Conservation (phyloP, 2,888 invertebrate species). For the Sesia apiformis region DNA sequence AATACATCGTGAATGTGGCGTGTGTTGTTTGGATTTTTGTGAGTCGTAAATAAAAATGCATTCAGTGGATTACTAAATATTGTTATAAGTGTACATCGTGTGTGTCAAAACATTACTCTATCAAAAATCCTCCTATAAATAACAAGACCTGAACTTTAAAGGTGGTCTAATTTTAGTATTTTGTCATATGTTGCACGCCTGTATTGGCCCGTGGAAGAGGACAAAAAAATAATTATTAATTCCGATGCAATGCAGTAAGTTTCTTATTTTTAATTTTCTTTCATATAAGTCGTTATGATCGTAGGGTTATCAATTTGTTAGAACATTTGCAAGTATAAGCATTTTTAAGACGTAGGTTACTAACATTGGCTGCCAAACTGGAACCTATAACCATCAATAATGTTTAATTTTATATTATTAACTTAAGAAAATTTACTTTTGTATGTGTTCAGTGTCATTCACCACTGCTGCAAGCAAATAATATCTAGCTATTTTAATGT, state of each 20-base stretch:
- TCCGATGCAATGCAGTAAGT: constrained; percentile 69
- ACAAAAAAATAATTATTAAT: constrained; percentile 67
- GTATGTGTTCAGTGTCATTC: not conserved
- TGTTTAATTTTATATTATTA: not conserved
- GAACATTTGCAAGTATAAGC: not conserved
- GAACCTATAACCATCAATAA: not conserved
- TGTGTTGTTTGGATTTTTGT: constrained; percentile 71
- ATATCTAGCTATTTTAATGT: not conserved
- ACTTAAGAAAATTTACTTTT: not conserved
- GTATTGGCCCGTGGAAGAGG: constrained; percentile 65
- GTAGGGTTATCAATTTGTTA: not conserved
- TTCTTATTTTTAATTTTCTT: constrained; percentile 21
- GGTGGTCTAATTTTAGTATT: constrained; percentile 53
- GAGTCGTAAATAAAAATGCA: constrained; percentile 72
- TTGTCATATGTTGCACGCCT: constrained; percentile 72
- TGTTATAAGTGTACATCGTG: constrained; percentile 37
- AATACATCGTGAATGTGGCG: constrained; percentile 73
- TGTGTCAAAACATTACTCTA: constrained; percentile 36
- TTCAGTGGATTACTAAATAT: constrained; percentile 40
- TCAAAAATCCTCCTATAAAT: constrained; percentile 25
- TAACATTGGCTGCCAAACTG: not conserved
- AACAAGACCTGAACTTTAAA: constrained; percentile 25
- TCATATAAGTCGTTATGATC: not conserved
- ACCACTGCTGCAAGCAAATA: not conserved
- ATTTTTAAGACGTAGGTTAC: not conserved